Conservation (phyloP, 2,113 vertebrate species). For the Neomonachus schauinslandi region DNA sequence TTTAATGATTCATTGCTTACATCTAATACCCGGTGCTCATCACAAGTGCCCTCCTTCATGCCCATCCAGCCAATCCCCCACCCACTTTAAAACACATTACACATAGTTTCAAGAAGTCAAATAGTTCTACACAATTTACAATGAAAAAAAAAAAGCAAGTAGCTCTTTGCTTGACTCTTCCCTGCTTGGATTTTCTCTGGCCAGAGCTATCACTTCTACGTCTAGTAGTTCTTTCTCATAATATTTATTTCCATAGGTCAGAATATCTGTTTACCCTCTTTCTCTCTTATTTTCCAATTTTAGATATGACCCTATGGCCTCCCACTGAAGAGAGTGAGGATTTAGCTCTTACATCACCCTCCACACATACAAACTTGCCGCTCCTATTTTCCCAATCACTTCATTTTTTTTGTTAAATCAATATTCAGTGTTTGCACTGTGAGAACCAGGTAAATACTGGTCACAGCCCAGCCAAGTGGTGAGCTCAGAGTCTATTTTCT, state of each 20-base stretch:
- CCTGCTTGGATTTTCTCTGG: not conserved
- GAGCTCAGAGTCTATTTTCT: slow-evolving; percentile 47
- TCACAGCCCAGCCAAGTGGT: not conserved
- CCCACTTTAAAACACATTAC: not conserved
- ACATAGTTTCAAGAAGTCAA: not conserved
- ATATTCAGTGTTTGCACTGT: not conserved
- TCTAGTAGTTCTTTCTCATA: not conserved
- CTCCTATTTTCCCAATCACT: not conserved
- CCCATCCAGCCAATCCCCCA: not conserved
- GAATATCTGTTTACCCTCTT: not conserved
- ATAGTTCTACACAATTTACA: not conserved
- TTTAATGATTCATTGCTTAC: not conserved
- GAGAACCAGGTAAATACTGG: slow-evolving; percentile 31
- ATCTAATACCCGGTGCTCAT: not conserved
- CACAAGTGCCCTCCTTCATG: not conserved
- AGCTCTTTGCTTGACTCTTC: not conserved
- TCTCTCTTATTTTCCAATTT: not conserved
- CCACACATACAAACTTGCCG: not conserved
- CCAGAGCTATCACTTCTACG: not conserved
- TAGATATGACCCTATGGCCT: not conserved
- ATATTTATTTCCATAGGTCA: not conserved
- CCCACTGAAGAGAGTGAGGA: not conserved
- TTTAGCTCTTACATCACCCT: not conserved
- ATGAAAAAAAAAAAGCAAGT: not conserved
- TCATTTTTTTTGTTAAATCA: not conserved